phyloP scores from a whole-genome alignment of 2,888 invertebrate species.

The Steromphala cineraria region DNA sequence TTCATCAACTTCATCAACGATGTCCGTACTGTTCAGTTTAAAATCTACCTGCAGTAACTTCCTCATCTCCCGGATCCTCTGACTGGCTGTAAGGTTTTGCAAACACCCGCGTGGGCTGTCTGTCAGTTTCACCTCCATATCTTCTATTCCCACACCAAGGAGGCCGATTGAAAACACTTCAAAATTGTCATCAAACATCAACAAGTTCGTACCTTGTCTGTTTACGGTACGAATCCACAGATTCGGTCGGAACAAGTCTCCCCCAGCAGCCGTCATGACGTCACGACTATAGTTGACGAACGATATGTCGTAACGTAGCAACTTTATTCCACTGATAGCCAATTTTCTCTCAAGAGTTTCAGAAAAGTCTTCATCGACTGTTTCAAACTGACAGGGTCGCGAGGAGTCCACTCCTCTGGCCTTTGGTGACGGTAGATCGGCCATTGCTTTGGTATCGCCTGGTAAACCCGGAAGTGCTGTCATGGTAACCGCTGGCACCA shows the following conservation, averaged over 20 bases:
- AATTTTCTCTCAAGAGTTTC: neutral
- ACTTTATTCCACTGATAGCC: neutral
- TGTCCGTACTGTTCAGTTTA: neutral
- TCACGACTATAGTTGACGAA: neutral
- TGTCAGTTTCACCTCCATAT: neutral
- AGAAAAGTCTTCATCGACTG: too few species aligned
- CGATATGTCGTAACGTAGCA: neutral
- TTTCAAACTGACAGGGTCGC: too few species aligned
- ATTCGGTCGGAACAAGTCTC: neutral
- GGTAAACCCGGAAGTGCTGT: too few species aligned
- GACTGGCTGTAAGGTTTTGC: neutral
- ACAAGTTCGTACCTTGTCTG: neutral
- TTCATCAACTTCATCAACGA: neutral
- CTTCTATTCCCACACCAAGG: neutral
- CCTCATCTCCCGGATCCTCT: neutral
- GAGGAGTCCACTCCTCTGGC: too few species aligned
- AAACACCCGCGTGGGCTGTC: neutral
- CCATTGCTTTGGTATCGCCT: too few species aligned
- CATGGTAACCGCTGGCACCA: too few species aligned
- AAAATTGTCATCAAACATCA: neutral
- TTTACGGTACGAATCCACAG: neutral
- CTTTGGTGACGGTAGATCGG: too few species aligned
- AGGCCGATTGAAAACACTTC: neutral
- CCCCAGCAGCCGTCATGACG: neutral
- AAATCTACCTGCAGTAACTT: neutral